These are phyloP conservation scores for Scopus umbretta DNA, from an alignment of 2,113 vertebrate genomes.

Conservation along the genomic window DNA sequence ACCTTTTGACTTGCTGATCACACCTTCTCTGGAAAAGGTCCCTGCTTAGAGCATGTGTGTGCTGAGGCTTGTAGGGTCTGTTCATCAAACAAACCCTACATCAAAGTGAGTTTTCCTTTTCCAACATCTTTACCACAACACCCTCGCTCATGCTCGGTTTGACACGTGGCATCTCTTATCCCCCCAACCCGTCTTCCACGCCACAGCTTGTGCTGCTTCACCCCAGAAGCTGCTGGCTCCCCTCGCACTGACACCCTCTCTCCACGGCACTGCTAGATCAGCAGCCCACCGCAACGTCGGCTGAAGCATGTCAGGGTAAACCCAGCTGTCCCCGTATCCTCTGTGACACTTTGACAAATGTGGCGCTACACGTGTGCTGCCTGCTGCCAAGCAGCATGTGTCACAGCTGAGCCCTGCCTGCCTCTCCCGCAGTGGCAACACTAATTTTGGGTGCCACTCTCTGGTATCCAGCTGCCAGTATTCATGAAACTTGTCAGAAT, in stretches of 20 bases:
- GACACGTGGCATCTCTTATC: not conserved
- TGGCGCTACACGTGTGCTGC: not conserved
- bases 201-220: not conserved
- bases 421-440: not conserved
- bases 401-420: not conserved
- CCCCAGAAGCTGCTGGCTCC: not conserved
- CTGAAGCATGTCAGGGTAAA: not conserved
- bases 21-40: not conserved
- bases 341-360: not conserved
- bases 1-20: not conserved
- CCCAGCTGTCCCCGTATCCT: not conserved
- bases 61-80: not conserved
- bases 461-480: not conserved
- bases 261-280: not conserved
- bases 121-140: not conserved
- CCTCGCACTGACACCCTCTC: not conserved
- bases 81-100: too few species aligned
- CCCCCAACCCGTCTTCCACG: not conserved
- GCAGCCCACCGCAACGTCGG: not conserved
- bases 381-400: not conserved
- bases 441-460: not conserved
- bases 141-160: not conserved
- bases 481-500: not conserved
- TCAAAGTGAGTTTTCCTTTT: not conserved
- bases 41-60: not conserved